phyloP scores from a whole-genome alignment of 2,888 invertebrate species.

The Leptothorax acervorum region DNA sequence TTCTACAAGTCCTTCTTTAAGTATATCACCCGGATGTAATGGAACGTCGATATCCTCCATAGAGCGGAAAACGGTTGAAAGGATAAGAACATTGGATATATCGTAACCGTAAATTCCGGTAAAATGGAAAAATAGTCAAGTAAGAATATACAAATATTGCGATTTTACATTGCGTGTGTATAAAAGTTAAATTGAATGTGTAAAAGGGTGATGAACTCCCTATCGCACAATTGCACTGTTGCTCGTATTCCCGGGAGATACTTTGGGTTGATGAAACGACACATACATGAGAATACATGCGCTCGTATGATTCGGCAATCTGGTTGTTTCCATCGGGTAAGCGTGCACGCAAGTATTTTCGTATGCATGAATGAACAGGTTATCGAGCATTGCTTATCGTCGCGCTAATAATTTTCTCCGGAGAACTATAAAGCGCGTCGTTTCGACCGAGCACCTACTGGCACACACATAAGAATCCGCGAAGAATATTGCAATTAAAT shows the following conservation, averaged over 20 bases:
- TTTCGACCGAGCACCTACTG: background rate
- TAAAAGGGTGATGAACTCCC: background rate
- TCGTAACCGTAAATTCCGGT: slow-evolving; percentile 23
- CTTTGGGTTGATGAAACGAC: background rate
- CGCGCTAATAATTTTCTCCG: slow-evolving; percentile 23
- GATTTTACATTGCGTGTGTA: background rate
- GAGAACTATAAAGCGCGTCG: background rate
- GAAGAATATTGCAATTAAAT: slow-evolving; percentile 58
- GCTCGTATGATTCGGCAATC: slow-evolving; percentile 17
- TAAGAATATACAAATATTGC: background rate
- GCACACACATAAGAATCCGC: slow-evolving; percentile 8
- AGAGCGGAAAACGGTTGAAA: background rate
- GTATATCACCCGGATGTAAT: background rate
- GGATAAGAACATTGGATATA: background rate
- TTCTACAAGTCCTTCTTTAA: background rate
- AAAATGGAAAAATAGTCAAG: background rate
- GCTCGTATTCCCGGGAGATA: background rate
- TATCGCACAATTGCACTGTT: background rate
- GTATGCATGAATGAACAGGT: slow-evolving; percentile 27
- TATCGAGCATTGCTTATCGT: background rate
- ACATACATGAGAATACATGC: background rate
- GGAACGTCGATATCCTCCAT: background rate
- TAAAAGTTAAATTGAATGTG: background rate
- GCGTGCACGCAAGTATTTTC: slow-evolving; percentile 6
- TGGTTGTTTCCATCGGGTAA: background rate